Base-by-base conservation (phyloP, 2,888 invertebrate species). In the Dicycla oo region DNA sequence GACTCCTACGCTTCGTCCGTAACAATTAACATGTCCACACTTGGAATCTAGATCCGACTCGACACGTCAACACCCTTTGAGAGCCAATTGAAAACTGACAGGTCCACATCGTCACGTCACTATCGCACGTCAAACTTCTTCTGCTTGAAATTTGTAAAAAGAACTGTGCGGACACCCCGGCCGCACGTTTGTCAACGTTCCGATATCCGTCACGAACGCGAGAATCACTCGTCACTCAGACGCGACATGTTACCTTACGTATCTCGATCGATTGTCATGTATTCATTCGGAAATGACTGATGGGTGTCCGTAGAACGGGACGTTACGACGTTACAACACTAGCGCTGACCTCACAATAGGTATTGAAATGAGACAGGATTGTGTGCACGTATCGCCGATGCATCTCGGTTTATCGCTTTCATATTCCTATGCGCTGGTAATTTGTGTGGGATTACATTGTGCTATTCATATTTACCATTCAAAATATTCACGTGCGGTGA, bases 1-100 rank as follows among this genome's bases (percentile, higher is more conserved):
- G 79, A 86, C 90, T 88, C 90, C 91, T 88, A 93, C 90, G 89
- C 88, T 81, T 78, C 80, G 74, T 82, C 87, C 89, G 88, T 82
- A 92, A 92, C 94, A 95, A 95, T 95, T 95, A 95, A 94, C 93
- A 92, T 93, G 94, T 95, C 93, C 89, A 86, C 93, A 89, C 91
- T 86, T 80, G 66, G 78, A 64, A 86, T 93, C 93, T 92, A 94
- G 94, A 94, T 94, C 89, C 88, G 92, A 90, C 90, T 87, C 74
- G 88, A 91, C 87, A 87, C 91, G 93, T 95, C 95, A 92, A 91
- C 95, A 93, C 94, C 87, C 91, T 91, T 90, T 93, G 92, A 93
- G 89, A 90, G 87, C 90, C 93, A 91, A 94, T 93, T 94, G 92
- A 94, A 88, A 88, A 90, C 89, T 93, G 95, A 95, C 95, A 94